These are phyloP conservation scores for Mercenaria mercenaria DNA, from an alignment of 1,140 invertebrate species.

Conservation along the genomic window DNA sequence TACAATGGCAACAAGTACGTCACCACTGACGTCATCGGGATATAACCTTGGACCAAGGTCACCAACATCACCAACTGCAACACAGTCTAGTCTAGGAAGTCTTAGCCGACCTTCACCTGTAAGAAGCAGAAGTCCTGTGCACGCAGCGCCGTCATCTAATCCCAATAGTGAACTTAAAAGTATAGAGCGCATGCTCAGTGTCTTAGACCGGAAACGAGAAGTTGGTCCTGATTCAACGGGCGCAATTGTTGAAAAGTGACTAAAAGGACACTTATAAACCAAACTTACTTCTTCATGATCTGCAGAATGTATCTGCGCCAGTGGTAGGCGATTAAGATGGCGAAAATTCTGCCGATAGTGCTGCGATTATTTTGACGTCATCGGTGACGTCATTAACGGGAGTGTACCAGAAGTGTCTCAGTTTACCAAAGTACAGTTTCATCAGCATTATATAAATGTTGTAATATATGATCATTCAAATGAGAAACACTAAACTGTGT, in stretches of 20 bases:
- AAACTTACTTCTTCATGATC: conserved; percentile 22
- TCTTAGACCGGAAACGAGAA: conserved; percentile 89
- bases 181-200: conserved; percentile 99
- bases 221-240: conserved; percentile 66
- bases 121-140: conserved; percentile 73
- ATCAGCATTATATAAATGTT: conserved; percentile 48
- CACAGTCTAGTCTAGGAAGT: conserved; percentile 88
- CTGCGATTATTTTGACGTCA: not conserved
- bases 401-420: conserved; percentile 54
- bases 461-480: not conserved
- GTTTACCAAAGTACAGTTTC: conserved; percentile 49
- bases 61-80: conserved; percentile 85
- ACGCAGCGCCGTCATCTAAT: conserved; percentile 82
- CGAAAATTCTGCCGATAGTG: conserved; percentile 43
- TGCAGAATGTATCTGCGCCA: not conserved
- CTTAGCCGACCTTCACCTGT: conserved; percentile 85
- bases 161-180: conserved; percentile 92
- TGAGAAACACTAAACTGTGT: not conserved
- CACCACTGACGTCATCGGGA: conserved; percentile 77
- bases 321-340: conserved; percentile 25
- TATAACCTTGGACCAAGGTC: conserved; percentile 88
- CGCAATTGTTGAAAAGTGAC: conserved; percentile 69
- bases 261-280: not conserved
- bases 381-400: not conserved
- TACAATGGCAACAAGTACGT: conserved; percentile 80